phyloP scores from a whole-genome alignment of 1,140 invertebrate genomes.

The Hycleus cichorii region DNA sequence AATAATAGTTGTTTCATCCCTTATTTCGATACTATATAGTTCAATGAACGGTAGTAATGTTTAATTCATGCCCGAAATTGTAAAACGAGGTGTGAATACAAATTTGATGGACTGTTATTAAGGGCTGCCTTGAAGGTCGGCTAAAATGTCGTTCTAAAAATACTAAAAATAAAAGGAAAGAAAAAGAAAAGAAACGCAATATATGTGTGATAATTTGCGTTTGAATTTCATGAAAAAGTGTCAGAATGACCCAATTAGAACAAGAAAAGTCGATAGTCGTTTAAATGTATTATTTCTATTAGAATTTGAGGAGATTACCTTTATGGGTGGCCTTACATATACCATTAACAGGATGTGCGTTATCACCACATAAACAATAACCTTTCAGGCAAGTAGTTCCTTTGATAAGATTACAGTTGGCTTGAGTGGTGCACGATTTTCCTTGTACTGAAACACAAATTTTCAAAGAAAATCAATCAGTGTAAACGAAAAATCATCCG shows the following conservation, averaged over 20 bases:
- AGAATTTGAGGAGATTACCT: conserved; percentile 23
- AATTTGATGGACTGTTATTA: too few species aligned
- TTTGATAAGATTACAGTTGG: conserved; percentile 30
- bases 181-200: neutral
- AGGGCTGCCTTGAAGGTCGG: too few species aligned
- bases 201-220: neutral
- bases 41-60: conserved; percentile 2
- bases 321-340: conserved; percentile 27
- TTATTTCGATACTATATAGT: neutral
- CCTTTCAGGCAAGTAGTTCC: conserved; percentile 35
- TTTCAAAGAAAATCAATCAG: neutral
- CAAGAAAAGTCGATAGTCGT: neutral
- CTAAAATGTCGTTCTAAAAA: too few species aligned
- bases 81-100: neutral
- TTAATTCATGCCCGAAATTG: conserved; percentile 6
- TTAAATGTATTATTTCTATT: neutral
- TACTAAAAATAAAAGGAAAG: too few species aligned
- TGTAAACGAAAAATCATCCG: neutral
- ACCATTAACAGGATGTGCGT: conserved; percentile 32
- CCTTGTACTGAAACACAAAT: conserved; percentile 24
- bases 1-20: neutral
- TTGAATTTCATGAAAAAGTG: neutral
- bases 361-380: conserved; percentile 37
- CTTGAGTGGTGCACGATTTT: conserved; percentile 31
- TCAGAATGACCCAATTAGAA: neutral